Evolutionary conservation across 2,113 vertebrate species (phyloP), one percentile per base, ranked within the genome.

Genomic region (Castor canadensis): DNA sequence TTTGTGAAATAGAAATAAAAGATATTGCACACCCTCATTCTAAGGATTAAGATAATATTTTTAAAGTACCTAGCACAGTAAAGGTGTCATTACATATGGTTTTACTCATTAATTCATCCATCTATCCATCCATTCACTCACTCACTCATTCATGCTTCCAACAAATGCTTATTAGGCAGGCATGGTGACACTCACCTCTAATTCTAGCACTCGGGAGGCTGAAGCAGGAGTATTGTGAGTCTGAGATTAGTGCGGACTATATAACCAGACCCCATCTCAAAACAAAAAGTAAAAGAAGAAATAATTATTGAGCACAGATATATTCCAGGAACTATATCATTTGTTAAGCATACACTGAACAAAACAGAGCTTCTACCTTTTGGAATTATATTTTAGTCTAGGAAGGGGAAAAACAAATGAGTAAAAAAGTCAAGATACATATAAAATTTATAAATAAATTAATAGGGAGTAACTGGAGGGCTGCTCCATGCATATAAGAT

Each of bases 1-100:
- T 82, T 89, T 69, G 43, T 89, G 40, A 85, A 82, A 35, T 80
- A 26, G 52, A 38, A 89, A 71, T 96, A 83, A 87, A 89, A 87
- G 20, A 92, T 69, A 82, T 22, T 89, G 40, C 43, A 66, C 66
- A 82, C 15, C 49, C 20, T 93, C 69, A 91, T 86, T 3, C 16
- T 76, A 26, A 82, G 20, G 16, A 73, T 86, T 62, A 60, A 77
- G 9, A 35, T 91, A 43, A 28, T 87, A 6, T 66, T 47, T 87
- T 87, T 73, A 83, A 93, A 88, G 20, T 11, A 54, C 13, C 9
- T 56, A 84, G 6, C 45, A 93, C 8, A 77, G 28, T 89, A 77
- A 83, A 71, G 6, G 16, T 94, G 4, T 16, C 86, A n/a, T n/a
- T 89, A 35, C 38, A 47, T 1, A 19, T 87, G 17, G 13, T 84